Evolutionary conservation across 2,113 vertebrate species (phyloP).

Genomic region (Dicerorhinus sumatrensis): DNA sequence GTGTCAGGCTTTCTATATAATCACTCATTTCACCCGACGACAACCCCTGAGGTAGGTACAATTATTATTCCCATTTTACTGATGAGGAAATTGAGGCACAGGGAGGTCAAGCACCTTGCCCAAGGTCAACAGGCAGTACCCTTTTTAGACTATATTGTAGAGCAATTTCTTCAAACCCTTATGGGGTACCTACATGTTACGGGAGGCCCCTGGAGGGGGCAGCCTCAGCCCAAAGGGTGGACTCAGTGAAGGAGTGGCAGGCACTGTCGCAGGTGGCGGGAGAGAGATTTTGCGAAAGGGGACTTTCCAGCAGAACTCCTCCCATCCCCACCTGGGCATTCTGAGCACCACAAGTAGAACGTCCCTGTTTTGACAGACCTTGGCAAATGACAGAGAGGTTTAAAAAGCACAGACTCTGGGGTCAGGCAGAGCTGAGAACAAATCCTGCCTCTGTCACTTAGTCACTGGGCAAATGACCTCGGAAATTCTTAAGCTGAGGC

Average conservation of each 20-base stretch:
- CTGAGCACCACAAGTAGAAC: background rate
- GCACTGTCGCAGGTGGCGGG: background rate
- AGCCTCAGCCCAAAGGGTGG: background rate
- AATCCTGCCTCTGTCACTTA: background rate
- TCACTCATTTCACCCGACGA: background rate
- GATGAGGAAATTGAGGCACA: background rate
- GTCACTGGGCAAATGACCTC: background rate
- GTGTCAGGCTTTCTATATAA: background rate
- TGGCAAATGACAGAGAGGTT: background rate
- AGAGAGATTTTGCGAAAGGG: background rate
- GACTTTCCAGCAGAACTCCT: background rate
- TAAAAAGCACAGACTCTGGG: background rate
- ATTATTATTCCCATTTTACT: background rate
- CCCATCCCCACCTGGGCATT: background rate
- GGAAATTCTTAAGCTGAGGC: background rate
- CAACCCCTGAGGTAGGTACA: background rate
- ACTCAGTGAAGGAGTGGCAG: background rate
- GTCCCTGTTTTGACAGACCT: background rate
- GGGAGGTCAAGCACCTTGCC: background rate
- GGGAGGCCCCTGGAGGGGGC: background rate
- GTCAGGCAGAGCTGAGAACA: background rate
- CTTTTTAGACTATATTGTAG: background rate
- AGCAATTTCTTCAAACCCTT: background rate
- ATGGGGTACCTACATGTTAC: background rate
- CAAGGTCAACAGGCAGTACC: background rate